Evolutionary conservation across 1,140 invertebrate genomes (phyloP), one percentile per base, ranked within the genome.

Genomic region (Mizuhopecten yessoensis): DNA sequence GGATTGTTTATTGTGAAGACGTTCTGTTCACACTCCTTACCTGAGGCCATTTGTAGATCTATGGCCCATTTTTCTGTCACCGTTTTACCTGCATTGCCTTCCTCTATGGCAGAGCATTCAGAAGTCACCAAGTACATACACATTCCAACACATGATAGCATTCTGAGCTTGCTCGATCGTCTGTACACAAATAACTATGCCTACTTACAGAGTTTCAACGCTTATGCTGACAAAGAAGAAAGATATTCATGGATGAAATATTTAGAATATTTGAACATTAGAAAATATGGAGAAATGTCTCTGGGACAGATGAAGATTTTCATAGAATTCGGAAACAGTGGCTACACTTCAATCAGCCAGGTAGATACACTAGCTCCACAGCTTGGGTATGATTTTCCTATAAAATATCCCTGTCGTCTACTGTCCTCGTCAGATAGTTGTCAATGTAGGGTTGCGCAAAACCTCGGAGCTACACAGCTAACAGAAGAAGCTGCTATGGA

Each of bases 401-500:
- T 49, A 13, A 49, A 49, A 20, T 49, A 49, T 49, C 45, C 45
- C 2, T 20, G 45, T 20, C 45, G 45, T 49, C 45, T 49, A 2
- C 45, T 49, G 5, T 49, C 45, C 20, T 49, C 45, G 45, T 5
- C 45, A 49, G 15, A 49, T 49, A 2, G 2, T 20, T 9, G 45
- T 15, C 45, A 49, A 20, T 49, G 20, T 20, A 49, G 15, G 45
- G 45, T 34, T 15, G 86, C 86, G 9, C 33, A 34, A 20, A 87
- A 87, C 0, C 29, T 87, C 0, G 86, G 86, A 1, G 86, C 23
- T 11, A 20, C 11, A 34, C 33, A 34, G 33, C 23, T 33, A 17
- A 87, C 33, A 87, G 34, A 33, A 11, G 86, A 87, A 87, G 86
- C 17, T 87, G 86, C 86, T 34, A 87, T 87, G 9, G 86, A 87